Conservation (phyloP, 2,888 invertebrate species). For the Disparrhopalites patrizii region DNA sequence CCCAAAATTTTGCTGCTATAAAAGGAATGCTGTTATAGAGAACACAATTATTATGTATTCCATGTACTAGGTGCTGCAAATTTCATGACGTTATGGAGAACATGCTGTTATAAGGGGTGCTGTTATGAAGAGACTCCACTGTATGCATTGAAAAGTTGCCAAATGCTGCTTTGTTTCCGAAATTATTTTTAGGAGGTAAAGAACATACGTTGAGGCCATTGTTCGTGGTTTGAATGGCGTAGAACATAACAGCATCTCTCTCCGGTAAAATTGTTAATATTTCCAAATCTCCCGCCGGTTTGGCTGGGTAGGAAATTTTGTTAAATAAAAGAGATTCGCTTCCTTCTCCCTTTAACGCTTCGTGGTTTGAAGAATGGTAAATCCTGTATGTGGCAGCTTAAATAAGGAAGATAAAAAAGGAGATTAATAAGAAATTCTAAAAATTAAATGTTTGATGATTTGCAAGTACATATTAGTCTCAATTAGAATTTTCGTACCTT, state of each 20-base stretch:
- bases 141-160: no score
- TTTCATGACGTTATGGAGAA: no score
- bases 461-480: no score
- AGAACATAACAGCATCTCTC: not conserved
- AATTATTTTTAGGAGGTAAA: no score
- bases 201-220: not conserved
- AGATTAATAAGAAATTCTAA: not conserved
- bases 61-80: no score
- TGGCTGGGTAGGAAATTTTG: not conserved
- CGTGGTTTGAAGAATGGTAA: constrained; percentile 2
- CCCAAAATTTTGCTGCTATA: no score
- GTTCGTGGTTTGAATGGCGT: constrained; percentile 13
- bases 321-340: not conserved
- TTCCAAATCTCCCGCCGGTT: constrained; percentile 6
- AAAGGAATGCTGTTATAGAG: no score
- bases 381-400: constrained; percentile 8
- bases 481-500: constrained; percentile 9
- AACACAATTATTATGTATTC: no score
- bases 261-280: not conserved
- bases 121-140: no score
- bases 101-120: no score
- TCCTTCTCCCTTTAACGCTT: not conserved
- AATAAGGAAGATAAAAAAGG: not conserved
- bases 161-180: no score
- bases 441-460: no score